phyloP scores from a whole-genome alignment of 2,797 vertebrate species.

The Chloroceryle amazona region DNA sequence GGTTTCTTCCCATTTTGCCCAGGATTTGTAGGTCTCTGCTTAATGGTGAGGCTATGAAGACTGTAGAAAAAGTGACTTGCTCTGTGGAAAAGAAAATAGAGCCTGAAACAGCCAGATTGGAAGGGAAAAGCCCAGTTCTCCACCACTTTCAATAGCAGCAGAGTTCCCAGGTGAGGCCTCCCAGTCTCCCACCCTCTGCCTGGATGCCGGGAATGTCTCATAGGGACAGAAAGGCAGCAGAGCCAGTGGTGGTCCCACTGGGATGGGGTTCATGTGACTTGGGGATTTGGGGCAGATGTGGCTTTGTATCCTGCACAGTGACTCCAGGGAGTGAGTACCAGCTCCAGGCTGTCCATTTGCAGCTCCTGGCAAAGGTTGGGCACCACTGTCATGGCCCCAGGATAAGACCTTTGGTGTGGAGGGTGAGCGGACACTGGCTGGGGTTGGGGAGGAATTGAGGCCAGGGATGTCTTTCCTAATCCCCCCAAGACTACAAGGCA shows the following conservation, averaged over 20 bases:
- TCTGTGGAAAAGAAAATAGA: neutral
- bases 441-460: neutral
- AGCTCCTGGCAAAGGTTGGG: neutral
- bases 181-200: rapidly evolving
- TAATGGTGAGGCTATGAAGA: neutral
- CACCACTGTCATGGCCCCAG: no score
- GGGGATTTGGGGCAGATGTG: neutral
- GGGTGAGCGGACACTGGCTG: neutral
- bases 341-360: neutral
- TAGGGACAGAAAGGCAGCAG: neutral
- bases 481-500: neutral
- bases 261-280: rapidly evolving
- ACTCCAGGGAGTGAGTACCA: neutral
- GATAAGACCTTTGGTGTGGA: neutral
- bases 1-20: neutral
- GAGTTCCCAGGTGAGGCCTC: neutral
- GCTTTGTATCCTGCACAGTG: neutral
- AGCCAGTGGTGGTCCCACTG: neutral
- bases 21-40: neutral
- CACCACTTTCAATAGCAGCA: neutral
- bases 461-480: neutral
- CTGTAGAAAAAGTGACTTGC: neutral
- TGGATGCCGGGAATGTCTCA: rapidly evolving
- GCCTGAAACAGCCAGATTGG: neutral
- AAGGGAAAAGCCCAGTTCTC: neutral